These are phyloP conservation scores for Ceyx cyanopectus DNA, from an alignment of 2,113 vertebrate species.

Conservation along the genomic window DNA sequence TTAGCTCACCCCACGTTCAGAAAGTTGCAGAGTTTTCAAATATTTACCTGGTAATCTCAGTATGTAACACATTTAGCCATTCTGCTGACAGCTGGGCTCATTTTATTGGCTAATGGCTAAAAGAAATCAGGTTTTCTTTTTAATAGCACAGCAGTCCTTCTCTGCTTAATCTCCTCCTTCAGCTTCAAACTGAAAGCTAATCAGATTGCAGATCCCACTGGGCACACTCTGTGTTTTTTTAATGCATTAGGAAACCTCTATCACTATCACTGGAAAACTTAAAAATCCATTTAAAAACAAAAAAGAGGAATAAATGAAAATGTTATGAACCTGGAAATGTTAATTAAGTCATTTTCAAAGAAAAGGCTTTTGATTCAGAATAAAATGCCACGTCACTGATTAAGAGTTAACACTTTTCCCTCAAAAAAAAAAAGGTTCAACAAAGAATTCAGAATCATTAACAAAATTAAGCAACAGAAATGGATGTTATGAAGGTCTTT, in stretches of 20 bases:
- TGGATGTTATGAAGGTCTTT: slow-evolving; percentile 35
- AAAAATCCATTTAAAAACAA: slow-evolving; percentile 79
- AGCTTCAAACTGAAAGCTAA: slow-evolving; percentile 72
- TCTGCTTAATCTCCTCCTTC: slow-evolving; percentile 55
- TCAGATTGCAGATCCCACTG: slow-evolving; percentile 76
- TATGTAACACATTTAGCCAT: slow-evolving; percentile 11
- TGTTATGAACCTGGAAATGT: slow-evolving; percentile 81
- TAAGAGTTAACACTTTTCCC: slow-evolving; percentile 71
- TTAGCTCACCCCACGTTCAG: background rate
- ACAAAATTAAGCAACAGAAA: slow-evolving; percentile 48
- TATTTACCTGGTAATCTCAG: slow-evolving; percentile 31
- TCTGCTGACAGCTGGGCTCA: slow-evolving; percentile 56
- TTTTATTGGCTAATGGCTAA: slow-evolving; percentile 52
- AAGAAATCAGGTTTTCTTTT: slow-evolving; percentile 69
- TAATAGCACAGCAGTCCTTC: slow-evolving; percentile 72
- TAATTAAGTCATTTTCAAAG: slow-evolving; percentile 78
- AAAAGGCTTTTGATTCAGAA: slow-evolving; percentile 73
- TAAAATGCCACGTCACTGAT: slow-evolving; percentile 73
- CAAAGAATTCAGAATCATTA: slow-evolving; percentile 67
- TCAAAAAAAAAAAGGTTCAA: slow-evolving; percentile 68
- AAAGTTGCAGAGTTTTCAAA: slow-evolving; percentile 21
- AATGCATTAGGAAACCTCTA: slow-evolving; percentile 76
- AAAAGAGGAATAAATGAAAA: slow-evolving; percentile 81
- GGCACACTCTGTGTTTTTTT: slow-evolving; percentile 70
- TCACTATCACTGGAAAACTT: slow-evolving; percentile 77